These are phyloP conservation scores for Megalurothrips usitatus DNA, from an alignment of 2,888 invertebrate genomes.

Conservation along the genomic window DNA sequence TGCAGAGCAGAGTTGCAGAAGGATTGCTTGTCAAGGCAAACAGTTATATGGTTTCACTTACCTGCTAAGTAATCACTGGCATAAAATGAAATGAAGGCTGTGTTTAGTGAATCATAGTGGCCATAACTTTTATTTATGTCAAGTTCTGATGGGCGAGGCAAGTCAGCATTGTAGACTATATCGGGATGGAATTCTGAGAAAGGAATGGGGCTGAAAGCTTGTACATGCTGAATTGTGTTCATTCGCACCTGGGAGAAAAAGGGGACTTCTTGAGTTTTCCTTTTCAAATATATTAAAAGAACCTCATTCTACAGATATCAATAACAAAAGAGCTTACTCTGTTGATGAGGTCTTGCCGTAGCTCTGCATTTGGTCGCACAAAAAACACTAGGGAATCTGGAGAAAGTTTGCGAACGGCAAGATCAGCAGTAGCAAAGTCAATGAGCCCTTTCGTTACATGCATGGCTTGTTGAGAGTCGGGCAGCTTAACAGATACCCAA, in stretches of 20 bases:
- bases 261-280: conserved; percentile 12
- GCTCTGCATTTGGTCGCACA: conserved; percentile 61
- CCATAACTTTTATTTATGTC: conserved; percentile 72
- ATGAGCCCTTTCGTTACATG: conserved; percentile 41
- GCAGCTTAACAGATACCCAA: conserved; percentile 65
- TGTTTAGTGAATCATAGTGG: conserved; percentile 71
- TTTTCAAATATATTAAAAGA: conserved; percentile 3
- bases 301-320: too few species aligned
- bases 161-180: conserved; percentile 47
- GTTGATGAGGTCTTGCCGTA: conserved; percentile 82
- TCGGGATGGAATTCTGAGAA: conserved; percentile 83
- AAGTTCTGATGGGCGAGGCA: conserved; percentile 50
- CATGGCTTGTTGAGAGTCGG: conserved; percentile 40
- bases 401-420: conserved; percentile 64
- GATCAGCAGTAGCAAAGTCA: conserved; percentile 59
- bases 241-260: conserved; percentile 68
- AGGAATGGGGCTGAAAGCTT: conserved; percentile 87
- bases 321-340: conserved; percentile 54
- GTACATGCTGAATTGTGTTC: conserved; percentile 86
- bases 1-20: not conserved
- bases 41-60: conserved; percentile 43
- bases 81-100: conserved; percentile 74
- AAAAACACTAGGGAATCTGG: conserved; percentile 69
- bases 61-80: conserved; percentile 72
- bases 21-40: too few species aligned